Base-by-base conservation (phyloP, 1,140 invertebrate species). In the Nymphalis io region DNA sequence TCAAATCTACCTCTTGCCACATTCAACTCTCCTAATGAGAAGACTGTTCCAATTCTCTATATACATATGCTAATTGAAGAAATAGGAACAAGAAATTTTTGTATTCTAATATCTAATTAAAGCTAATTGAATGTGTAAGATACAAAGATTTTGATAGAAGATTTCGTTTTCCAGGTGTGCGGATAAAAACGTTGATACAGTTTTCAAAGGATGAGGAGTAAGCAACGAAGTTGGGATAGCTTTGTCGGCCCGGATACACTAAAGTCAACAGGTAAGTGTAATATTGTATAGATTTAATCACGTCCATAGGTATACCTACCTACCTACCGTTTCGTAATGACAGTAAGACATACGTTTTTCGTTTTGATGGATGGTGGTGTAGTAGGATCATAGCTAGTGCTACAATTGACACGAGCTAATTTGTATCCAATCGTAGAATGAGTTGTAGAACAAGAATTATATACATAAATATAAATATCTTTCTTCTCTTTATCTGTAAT, bases 151-250 rank as follows among this genome's bases (percentile, higher is more conserved):
- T 60, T 60, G 46, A 66, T 48, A 57, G 39, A 60, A 39, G 1
- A 71, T 79, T 77, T 58, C 12, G 10, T 51, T 75, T 75, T 72
- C 44, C 74, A 78, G 73, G 74, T 73, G 65, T 62, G 46, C 27
- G 68, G 58, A 74, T 74, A 75, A 71, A 69, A 75, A 61, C 66
- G 73, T 76, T 68, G 64, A 70, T 70, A 63, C 72, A 77, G 79
- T 75, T 82, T 69, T 67, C 82, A 87, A 91, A 89, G 84, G 81
- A 91, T 91, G 89, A 89, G 81, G 89, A 88, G 85, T 87, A 89
- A 86, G 82, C 87, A 88, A 78, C 80, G 82, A 79, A 80, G 81
- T 74, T 81, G 84, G 82, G 75, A 82, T 69, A 80, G 72, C 73
- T 80, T 72, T 77, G 85, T 86, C 79, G 79, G 78, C 74, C 79